Conservation (phyloP, 2,797 vertebrate species). For the Callimico goeldii region DNA sequence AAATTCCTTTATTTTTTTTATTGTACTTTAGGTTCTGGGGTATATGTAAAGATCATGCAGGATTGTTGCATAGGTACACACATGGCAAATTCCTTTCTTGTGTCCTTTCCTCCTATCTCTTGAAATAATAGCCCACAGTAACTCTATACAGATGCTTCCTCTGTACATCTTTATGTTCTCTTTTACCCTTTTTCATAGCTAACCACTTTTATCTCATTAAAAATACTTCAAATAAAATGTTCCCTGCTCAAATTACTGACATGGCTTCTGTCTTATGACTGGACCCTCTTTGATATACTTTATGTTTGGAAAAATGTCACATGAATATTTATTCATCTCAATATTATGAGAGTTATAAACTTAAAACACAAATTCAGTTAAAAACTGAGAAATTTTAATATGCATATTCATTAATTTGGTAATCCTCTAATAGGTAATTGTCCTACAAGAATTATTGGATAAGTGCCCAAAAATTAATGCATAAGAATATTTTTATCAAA, state of each 20-base stretch:
- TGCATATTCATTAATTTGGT: background rate
- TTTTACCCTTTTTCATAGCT: background rate
- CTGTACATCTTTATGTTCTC: background rate
- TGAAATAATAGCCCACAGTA: background rate
- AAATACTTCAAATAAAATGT: background rate
- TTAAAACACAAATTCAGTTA: background rate
- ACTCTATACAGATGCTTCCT: background rate
- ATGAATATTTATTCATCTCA: background rate
- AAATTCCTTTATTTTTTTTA: background rate
- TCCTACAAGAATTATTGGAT: background rate
- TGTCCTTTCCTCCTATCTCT: background rate
- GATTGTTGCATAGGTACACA: no score
- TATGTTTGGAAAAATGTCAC: background rate
- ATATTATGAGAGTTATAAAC: background rate
- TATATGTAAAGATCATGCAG: no score
- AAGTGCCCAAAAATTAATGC: background rate
- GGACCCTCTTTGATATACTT: background rate
- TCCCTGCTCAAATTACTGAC: background rate
- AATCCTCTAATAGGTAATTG: background rate
- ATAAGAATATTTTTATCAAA: slow-evolving; percentile 26
- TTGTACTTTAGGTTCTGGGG: no score
- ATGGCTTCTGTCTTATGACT: background rate
- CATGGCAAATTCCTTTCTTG: background rate
- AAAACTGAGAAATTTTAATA: slow-evolving; percentile 29
- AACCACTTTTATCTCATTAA: background rate